phyloP scores from a whole-genome alignment of 2,888 invertebrate genomes.

The Bembecia ichneumoniformis region DNA sequence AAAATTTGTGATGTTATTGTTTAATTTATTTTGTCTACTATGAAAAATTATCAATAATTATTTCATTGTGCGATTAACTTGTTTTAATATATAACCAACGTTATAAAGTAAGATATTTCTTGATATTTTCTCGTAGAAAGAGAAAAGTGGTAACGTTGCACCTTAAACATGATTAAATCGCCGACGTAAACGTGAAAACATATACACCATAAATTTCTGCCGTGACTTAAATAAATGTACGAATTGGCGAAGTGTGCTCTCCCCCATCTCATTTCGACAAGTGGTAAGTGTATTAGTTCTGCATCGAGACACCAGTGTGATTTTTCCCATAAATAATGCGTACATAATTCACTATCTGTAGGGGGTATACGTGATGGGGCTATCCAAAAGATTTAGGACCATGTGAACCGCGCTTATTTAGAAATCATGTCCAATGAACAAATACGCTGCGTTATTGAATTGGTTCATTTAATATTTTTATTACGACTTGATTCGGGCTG shows the following conservation, averaged over 20 bases:
- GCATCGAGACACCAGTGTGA: slow-evolving; percentile 28
- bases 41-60: too few species aligned
- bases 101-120: too few species aligned
- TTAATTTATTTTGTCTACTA: too few species aligned
- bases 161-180: too few species aligned
- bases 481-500: too few species aligned
- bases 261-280: slow-evolving; percentile 27
- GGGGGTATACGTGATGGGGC: slow-evolving; percentile 8
- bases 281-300: slow-evolving; percentile 51
- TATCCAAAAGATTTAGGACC: slow-evolving; percentile 14
- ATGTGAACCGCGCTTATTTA: slow-evolving; percentile 1
- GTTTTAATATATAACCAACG: too few species aligned
- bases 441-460: too few species aligned
- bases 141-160: background rate
- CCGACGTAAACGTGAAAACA: too few species aligned
- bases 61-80: too few species aligned
- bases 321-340: slow-evolving; percentile 23
- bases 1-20: too few species aligned
- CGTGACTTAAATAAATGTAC: background rate
- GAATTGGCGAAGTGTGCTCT: background rate
- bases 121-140: slow-evolving; percentile 3
- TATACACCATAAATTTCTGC: background rate
- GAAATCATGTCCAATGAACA: background rate
- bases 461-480: too few species aligned
- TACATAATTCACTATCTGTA: slow-evolving; percentile 10